Evolutionary conservation across 2,888 invertebrate species (phyloP).

Genomic region (Mamestra brassicae): DNA sequence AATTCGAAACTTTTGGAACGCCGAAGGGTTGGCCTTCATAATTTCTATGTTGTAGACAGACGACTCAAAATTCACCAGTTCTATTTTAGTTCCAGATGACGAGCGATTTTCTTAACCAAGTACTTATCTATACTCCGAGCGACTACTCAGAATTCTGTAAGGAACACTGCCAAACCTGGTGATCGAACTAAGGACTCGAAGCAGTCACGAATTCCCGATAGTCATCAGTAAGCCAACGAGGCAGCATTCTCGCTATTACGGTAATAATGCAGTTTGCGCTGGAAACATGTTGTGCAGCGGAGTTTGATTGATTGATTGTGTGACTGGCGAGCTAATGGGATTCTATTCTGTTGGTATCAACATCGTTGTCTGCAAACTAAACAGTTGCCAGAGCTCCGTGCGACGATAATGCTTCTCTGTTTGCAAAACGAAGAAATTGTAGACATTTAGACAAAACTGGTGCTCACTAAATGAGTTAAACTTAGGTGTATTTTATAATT

Average conservation of each 20-base stretch:
- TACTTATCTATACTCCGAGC: too few relatives aligned
- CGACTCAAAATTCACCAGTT: too few relatives aligned
- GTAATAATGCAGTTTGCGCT: slow-evolving; percentile 37
- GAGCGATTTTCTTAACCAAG: too few relatives aligned
- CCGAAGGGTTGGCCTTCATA: too few relatives aligned
- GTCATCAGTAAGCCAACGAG: not conserved
- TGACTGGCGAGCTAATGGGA: slow-evolving; percentile 51
- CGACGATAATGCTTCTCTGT: not conserved
- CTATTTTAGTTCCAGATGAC: too few relatives aligned
- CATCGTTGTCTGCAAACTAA: slow-evolving; percentile 50
- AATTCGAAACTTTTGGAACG: too few relatives aligned
- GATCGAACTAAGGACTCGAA: not conserved
- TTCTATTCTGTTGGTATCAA: slow-evolving; percentile 52
- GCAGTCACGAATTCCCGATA: slow-evolving; percentile 1
- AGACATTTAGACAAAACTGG: not conserved
- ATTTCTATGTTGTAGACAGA: too few relatives aligned
- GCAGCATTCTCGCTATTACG: slow-evolving; percentile 34
- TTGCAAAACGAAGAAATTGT: slow-evolving; percentile 8
- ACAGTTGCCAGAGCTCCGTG: slow-evolving; percentile 32
- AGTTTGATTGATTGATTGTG: slow-evolving; percentile 52
- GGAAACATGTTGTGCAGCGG: slow-evolving; percentile 45
- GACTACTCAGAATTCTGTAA: too few relatives aligned
- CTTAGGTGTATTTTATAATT: not conserved
- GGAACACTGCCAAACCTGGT: not conserved
- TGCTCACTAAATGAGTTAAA: not conserved